Conservation (phyloP, 2,113 vertebrate species). For the Trichomycterus rosablanca region DNA sequence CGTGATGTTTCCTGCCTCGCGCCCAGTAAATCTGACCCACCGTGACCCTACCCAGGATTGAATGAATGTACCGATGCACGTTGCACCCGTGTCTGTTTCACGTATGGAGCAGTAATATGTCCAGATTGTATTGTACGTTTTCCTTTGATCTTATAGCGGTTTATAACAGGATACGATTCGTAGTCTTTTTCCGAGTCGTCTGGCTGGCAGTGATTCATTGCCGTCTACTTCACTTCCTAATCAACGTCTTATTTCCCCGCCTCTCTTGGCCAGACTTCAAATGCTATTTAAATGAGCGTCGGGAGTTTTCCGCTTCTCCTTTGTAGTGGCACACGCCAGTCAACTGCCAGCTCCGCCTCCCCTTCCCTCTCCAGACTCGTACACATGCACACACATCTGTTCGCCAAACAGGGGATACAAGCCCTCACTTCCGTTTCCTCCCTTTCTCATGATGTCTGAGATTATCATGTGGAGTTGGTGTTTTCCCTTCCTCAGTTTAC, state of each 20-base stretch:
- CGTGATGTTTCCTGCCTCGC: too few species aligned
- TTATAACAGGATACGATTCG: too few species aligned
- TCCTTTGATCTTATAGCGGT: too few species aligned
- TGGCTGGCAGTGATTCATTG: conserved; percentile 22
- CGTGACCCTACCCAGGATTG: too few species aligned
- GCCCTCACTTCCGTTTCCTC: conserved; percentile 9
- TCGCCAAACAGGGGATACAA: conserved; percentile 9
- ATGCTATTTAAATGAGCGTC: conserved; percentile 42
- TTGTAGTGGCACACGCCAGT: conserved; percentile 40
- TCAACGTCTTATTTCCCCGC: conserved; percentile 25
- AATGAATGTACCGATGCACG: too few species aligned
- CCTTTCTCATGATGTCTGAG: conserved; percentile 6
- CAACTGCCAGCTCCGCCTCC: conserved; percentile 1
- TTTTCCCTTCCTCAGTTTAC: conserved; percentile 1
- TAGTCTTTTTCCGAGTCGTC: too few species aligned
- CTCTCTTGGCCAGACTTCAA: conserved; percentile 35
- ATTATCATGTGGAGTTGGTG: neutral
- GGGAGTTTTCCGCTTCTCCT: conserved; percentile 23
- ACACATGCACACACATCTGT: conserved; percentile 22
- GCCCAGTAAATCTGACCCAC: too few species aligned
- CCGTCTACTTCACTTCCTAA: conserved; percentile 34
- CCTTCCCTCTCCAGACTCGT: neutral
- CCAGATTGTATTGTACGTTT: too few species aligned
- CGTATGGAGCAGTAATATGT: too few species aligned
- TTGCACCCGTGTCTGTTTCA: too few species aligned